phyloP scores from a whole-genome alignment of 2,113 vertebrate genomes.

The Nettapus auritus region DNA sequence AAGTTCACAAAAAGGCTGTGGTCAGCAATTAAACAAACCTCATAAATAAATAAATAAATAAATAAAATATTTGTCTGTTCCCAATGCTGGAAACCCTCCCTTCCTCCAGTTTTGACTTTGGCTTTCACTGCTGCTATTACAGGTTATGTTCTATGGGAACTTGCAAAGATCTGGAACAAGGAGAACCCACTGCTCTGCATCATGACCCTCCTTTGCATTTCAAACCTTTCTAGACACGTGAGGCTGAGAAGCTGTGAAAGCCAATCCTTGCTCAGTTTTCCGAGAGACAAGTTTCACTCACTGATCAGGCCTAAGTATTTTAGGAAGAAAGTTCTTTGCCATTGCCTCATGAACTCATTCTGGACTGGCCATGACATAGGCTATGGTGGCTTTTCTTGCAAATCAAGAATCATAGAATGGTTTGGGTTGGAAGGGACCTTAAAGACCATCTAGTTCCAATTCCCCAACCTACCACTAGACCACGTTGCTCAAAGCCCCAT shows the following conservation, averaged over 20 bases:
- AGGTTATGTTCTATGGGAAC: not conserved
- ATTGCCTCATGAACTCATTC: not conserved
- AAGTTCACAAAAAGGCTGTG: not conserved
- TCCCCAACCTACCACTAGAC: too few species aligned
- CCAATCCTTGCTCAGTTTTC: not conserved
- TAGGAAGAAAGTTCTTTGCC: not conserved
- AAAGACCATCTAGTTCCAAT: too few species aligned
- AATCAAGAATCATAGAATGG: too few species aligned
- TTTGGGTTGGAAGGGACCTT: too few species aligned
- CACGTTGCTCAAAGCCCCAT: too few species aligned
- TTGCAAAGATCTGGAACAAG: not conserved
- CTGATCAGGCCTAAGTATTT: not conserved
- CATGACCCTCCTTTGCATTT: not conserved
- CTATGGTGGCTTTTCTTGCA: too few species aligned
- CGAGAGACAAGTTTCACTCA: not conserved
- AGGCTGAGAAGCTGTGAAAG: not conserved
- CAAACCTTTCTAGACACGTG: not conserved
- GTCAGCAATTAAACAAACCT: not conserved
- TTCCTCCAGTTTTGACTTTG: not conserved
- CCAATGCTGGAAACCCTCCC: not conserved
- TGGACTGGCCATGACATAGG: not conserved
- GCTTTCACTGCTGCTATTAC: fast-evolving
- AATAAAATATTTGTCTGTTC: not conserved
- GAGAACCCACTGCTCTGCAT: not conserved
- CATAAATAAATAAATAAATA: too few species aligned